Evolutionary conservation across 1,140 invertebrate genomes (phyloP), one percentile per base, ranked within the genome.

Genomic region (Cyclargus thomasi): DNA sequence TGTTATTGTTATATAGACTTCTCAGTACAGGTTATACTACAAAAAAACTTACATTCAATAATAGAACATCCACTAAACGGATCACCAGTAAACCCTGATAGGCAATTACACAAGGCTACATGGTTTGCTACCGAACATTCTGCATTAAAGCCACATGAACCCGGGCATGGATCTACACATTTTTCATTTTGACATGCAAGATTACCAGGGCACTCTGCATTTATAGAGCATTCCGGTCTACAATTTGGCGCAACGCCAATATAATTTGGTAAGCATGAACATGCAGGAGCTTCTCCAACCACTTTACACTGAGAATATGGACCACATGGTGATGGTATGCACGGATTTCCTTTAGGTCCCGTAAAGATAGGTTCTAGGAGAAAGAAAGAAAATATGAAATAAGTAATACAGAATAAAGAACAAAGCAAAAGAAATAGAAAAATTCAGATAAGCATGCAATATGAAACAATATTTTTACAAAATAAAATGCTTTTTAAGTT

Each of bases 161-260:
- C 95, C n/a, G 94, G 93, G 82, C 96, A 97, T 73, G 96, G 95
- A 88, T 97, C 93, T 77, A 90, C 91, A 91, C 96, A 97, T 88
- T 93, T 95, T 77, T 95, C 93, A 78, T 94, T 94, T 70, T 95
- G 92, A 78, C 96, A 97, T 74, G 95, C 95, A 84, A 93, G 91
- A 88, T 95, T 94, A 77, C 92, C 92, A 35, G 94, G 86, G 85
- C 96, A 97, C 90, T 96, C 95, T 1, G 93, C 93, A 86, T 95
- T 94, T 65, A 94, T 92, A 29, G 93, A 93, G 86, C 95, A 96
- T 91, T 96, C 95, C 64, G 95, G 95, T 81, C 93, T 91, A 91
- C 94, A 95, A 69, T 92, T 91, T 74, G 93, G 93, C 81, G 93
- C 93, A 71, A 91, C 88, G 70, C 94, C 94, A 67, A 93, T 91